Conservation (phyloP, 2,797 vertebrate genomes). For the Rhinella marina region DNA sequence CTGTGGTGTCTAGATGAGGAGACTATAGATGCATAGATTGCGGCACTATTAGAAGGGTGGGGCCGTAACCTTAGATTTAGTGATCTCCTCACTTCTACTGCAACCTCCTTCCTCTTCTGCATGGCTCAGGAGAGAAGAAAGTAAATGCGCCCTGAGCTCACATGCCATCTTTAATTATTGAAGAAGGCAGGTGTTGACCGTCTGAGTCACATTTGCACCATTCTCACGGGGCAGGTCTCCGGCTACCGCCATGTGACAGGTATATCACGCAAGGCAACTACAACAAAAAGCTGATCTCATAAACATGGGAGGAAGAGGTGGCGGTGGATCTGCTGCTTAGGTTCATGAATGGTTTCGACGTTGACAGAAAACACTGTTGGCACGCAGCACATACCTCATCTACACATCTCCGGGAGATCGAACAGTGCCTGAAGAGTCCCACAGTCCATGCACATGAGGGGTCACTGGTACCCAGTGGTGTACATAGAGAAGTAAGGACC, state of each 20-base stretch:
- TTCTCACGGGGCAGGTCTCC: constrained; percentile 7
- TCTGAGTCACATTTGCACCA: background rate
- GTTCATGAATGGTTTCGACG: constrained; percentile 32
- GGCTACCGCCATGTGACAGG: background rate
- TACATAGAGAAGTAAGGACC: too few species aligned
- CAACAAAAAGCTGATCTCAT: constrained; percentile 5
- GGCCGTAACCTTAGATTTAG: background rate
- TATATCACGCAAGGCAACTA: background rate
- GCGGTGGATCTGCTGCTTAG: background rate
- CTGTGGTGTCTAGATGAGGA: background rate
- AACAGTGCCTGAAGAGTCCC: background rate
- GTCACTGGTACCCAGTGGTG: too few species aligned
- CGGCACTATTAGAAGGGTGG: background rate
- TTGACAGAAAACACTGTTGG: constrained; percentile 7
- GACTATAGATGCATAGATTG: background rate
- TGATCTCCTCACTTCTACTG: background rate
- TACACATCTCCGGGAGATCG: background rate
- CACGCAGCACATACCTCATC: background rate
- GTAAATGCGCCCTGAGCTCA: background rate
- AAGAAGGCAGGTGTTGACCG: constrained; percentile 20
- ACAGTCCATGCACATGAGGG: background rate
- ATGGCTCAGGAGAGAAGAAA: background rate
- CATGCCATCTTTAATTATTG: constrained; percentile 22
- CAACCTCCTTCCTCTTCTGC: background rate
- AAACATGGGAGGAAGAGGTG: background rate